These are phyloP conservation scores for Pseudoatta argentina DNA, from an alignment of 1,140 invertebrate genomes.

Conservation along the genomic window DNA sequence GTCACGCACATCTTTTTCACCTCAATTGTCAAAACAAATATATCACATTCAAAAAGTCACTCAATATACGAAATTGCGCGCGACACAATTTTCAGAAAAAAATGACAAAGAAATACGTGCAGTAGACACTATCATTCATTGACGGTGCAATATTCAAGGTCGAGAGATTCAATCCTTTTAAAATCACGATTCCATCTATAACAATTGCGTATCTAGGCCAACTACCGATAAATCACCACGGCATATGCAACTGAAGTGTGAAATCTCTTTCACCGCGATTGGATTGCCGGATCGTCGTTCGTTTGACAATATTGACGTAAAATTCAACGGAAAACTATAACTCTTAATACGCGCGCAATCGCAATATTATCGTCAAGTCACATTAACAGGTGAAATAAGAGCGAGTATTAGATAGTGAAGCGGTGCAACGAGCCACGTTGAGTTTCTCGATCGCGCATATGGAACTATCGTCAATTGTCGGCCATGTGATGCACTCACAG, in stretches of 20 bases:
- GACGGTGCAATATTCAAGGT: constrained; percentile 54
- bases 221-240: constrained; percentile 54
- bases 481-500: constrained; percentile 55
- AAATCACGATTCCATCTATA: constrained; percentile 22
- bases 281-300: constrained; percentile 30
- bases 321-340: background rate
- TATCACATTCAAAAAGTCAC: constrained; percentile 31
- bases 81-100: constrained; percentile 44
- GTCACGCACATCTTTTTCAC: constrained; percentile 54
- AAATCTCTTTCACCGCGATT: constrained; percentile 35
- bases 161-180: constrained; percentile 30
- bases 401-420: background rate
- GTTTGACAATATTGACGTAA: constrained; percentile 46
- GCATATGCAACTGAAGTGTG: constrained; percentile 59
- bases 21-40: constrained; percentile 38
- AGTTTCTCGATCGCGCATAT: background rate
- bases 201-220: constrained; percentile 60
- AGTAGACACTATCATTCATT: constrained; percentile 34
- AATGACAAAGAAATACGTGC: constrained; percentile 13
- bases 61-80: constrained; percentile 34
- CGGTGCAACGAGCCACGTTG: background rate
- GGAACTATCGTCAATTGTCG: background rate
- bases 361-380: background rate
- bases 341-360: background rate
- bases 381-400: background rate